A percentile compares a stretch with the other conserved stretches of the same genome.
Evolutionary conservation across 2,888 invertebrate species (phyloP).

Genomic region (Gasteruption jaculator): DNA sequence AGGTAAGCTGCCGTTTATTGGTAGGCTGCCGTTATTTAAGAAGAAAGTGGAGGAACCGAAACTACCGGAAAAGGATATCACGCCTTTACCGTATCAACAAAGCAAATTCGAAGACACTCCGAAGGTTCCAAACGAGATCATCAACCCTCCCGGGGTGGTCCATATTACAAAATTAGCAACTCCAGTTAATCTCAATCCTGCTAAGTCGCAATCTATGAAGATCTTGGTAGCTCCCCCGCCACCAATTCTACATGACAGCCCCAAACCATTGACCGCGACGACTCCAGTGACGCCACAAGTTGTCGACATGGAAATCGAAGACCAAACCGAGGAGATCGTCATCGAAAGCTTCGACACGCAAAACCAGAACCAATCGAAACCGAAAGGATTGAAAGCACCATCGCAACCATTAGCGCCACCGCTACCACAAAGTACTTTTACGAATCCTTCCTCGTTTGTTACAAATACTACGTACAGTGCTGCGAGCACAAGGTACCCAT

Average conservation of each 20-base stretch:
- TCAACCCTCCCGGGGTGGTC: constrained; percentile 48
- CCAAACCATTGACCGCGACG: constrained; percentile 21
- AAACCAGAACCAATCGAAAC: constrained; percentile 19
- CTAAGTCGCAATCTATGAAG: constrained; percentile 38
- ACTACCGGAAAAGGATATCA: constrained; percentile 52
- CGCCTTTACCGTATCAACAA: constrained; percentile 44
- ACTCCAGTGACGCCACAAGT: constrained; percentile 36
- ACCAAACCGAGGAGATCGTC: constrained; percentile 43
- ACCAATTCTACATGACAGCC: constrained; percentile 40
- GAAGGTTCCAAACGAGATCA: constrained; percentile 46
- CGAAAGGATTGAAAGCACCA: constrained; percentile 23
- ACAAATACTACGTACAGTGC: too few species aligned
- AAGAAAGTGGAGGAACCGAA: constrained; percentile 53
- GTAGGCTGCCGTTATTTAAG: constrained; percentile 78
- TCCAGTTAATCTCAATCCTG: constrained; percentile 34
- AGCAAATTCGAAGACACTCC: constrained; percentile 50
- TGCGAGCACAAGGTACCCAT: too few species aligned
- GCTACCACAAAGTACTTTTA: too few species aligned
- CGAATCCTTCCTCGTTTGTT: too few species aligned
- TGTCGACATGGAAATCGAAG: constrained; percentile 50
- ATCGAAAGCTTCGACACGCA: constrained; percentile 40
- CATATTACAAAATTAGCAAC: constrained; percentile 48
- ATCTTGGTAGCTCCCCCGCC: constrained; percentile 48
- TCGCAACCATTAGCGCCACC: constrained; percentile 19
- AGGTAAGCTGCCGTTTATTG: constrained; percentile 79